Conservation (phyloP, 2,797 vertebrate genomes). For the Fistularia tabacaria region DNA sequence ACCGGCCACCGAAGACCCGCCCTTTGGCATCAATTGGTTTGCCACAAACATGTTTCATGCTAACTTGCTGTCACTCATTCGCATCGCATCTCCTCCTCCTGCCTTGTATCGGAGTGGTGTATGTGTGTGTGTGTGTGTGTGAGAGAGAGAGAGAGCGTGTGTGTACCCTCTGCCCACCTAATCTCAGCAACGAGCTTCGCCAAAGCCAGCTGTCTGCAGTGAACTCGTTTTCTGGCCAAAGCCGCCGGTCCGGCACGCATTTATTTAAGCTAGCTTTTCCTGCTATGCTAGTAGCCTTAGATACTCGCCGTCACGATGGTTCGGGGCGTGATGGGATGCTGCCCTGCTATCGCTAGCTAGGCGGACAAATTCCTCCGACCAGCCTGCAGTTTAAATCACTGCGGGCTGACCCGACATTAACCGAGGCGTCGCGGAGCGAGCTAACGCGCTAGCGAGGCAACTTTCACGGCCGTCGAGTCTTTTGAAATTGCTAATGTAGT, state of each 20-base stretch:
- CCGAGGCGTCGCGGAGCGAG: slow-evolving; percentile 39
- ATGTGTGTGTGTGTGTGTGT: too few relatives aligned
- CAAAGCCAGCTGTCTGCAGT: slow-evolving; percentile 46
- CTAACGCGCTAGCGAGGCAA: slow-evolving; percentile 41
- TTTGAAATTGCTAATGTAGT: slow-evolving; percentile 26
- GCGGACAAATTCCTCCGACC: slow-evolving; percentile 54
- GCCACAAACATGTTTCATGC: slow-evolving; percentile 37
- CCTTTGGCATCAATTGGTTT: slow-evolving; percentile 57
- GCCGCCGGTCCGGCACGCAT: slow-evolving; percentile 27
- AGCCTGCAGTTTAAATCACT: slow-evolving; percentile 58
- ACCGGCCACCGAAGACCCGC: slow-evolving; percentile 42
- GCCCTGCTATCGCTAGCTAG: slow-evolving; percentile 51
- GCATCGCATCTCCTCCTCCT: slow-evolving; percentile 36
- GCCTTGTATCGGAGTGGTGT: slow-evolving; percentile 39
- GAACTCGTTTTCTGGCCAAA: slow-evolving; percentile 24
- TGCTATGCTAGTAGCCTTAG: background rate
- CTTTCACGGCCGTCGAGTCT: background rate
- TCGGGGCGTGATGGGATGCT: slow-evolving; percentile 47
- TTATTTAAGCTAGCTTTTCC: background rate
- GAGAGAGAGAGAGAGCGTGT: too few relatives aligned
- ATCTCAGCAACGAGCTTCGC: slow-evolving; percentile 40
- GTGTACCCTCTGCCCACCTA: slow-evolving; percentile 55
- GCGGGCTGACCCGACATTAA: slow-evolving; percentile 47
- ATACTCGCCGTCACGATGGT: slow-evolving; percentile 25
- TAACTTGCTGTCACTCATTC: slow-evolving; percentile 55